Percentiles rank a stretch among this genome's conserved stretches.
Conservation (phyloP, 23 tunicate genomes). For the Ascidia mentula region DNA sequence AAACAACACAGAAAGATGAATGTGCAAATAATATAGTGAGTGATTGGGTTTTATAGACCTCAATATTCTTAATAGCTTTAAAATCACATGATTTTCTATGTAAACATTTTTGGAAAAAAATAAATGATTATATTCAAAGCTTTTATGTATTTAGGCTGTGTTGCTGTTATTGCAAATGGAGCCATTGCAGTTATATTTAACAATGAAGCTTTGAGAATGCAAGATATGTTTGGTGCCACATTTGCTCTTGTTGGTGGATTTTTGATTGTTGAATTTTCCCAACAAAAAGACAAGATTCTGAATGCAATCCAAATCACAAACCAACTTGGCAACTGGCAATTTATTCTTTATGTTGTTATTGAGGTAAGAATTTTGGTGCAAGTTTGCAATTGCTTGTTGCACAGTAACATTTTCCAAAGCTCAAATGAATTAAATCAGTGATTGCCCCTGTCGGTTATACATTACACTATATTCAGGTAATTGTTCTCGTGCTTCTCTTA, state of each 20-base stretch:
- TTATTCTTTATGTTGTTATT: constrained; percentile 55
- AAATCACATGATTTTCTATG: too few relatives aligned
- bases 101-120: too few relatives aligned
- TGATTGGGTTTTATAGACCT: too few relatives aligned
- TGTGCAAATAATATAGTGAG: too few relatives aligned
- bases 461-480: background rate
- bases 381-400: background rate
- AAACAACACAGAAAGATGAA: too few relatives aligned
- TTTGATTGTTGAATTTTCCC: constrained; percentile 45
- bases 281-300: constrained; percentile 28
- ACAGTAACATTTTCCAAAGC: background rate
- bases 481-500: background rate
- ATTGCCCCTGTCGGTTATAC: background rate
- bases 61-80: too few relatives aligned
- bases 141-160: constrained; percentile 33
- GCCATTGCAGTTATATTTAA: constrained; percentile 58
- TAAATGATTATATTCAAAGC: background rate
- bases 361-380: constrained; percentile 20
- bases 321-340: constrained; percentile 61
- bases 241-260: constrained; percentile 76
- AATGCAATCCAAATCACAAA: constrained; percentile 37
- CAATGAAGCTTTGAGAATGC: constrained; percentile 47
- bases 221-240: constrained; percentile 59
- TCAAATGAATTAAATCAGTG: background rate
- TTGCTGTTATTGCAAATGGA: constrained; percentile 74